Evolutionary conservation across 2,888 invertebrate species (phyloP), one percentile per base, ranked within the genome.

Genomic region (Atethmia centrago): DNA sequence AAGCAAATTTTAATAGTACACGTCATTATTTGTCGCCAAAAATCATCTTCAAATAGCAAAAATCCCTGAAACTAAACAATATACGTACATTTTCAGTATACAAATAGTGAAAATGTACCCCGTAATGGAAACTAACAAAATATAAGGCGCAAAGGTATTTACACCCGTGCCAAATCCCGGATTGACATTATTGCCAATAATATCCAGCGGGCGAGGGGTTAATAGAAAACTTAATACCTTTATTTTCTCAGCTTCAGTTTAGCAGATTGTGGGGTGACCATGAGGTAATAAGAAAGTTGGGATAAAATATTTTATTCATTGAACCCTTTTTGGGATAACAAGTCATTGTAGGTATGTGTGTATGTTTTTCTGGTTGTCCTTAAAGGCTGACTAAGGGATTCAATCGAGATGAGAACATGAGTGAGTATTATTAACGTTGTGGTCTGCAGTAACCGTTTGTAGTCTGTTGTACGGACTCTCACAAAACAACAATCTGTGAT

Each of bases 151-250:
- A 21, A 75, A 74, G 59, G 45, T 82, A 77, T 80, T 82, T 79
- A 80, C 77, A 70, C 51, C 74, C 62, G 56, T 69, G 76, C 80
- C 82, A 86, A 87, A 88, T 86, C 85, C 87, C 74, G 87, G 86
- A 87, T 88, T 74, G 85, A 84, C 84, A 80, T 87, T 89, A 90
- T 89, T 89, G 87, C 84, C 88, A 88, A 87, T 89, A 88, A 87
- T 88, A 87, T 81, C 83, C 77, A 69, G 74, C 79, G 80, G 80
- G 70, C 71, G 75, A 75, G 66, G 84, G 86, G 88, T 88, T 92
- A 90, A 92, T 91, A 89, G 91, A 91, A 92, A 91, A 90, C 87
- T 89, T 90, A 88, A 91, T 90, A 87, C 91, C 87, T 90, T 88
- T 88, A 88, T 89, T 90, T 88, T 89, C 87, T 88, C 89, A 87